Evolutionary conservation across 2,888 invertebrate genomes (phyloP).

Genomic region (Chorisops tibialis): DNA sequence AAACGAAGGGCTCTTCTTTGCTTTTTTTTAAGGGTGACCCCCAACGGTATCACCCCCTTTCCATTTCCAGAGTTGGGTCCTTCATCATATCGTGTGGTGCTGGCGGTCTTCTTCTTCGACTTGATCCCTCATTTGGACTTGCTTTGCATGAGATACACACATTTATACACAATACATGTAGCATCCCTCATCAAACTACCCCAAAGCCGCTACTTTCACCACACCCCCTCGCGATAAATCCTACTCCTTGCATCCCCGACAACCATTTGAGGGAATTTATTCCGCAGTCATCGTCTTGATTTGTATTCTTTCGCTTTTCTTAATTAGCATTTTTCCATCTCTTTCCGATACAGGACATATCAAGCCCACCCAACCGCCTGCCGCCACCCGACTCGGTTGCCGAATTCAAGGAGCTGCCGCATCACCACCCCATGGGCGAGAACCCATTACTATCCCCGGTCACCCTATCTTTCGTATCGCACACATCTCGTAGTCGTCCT

Average conservation of each 20-base stretch:
- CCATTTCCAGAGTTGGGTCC: not conserved
- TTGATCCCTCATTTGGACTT: constrained; percentile 9
- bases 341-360: constrained; percentile 10
- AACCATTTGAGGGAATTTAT: constrained; percentile 13
- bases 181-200: not conserved
- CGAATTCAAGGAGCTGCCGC: constrained; percentile 1
- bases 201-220: no score
- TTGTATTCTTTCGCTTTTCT: constrained; percentile 25
- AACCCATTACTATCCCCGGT: constrained; percentile 24
- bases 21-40: not conserved
- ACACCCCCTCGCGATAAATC: not conserved
- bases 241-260: not conserved
- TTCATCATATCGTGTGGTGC: not conserved
- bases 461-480: not conserved
- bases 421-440: not conserved
- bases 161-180: not conserved
- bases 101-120: not conserved
- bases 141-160: not conserved
- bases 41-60: not conserved
- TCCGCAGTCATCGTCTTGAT: constrained; percentile 14
- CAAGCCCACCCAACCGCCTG: not conserved
- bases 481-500: not conserved
- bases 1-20: not conserved
- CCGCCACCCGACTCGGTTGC: not conserved
- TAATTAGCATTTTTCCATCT: constrained; percentile 24